Base-by-base conservation (phyloP, 2,888 invertebrate species). In the Pogonocherus hispidulus region DNA sequence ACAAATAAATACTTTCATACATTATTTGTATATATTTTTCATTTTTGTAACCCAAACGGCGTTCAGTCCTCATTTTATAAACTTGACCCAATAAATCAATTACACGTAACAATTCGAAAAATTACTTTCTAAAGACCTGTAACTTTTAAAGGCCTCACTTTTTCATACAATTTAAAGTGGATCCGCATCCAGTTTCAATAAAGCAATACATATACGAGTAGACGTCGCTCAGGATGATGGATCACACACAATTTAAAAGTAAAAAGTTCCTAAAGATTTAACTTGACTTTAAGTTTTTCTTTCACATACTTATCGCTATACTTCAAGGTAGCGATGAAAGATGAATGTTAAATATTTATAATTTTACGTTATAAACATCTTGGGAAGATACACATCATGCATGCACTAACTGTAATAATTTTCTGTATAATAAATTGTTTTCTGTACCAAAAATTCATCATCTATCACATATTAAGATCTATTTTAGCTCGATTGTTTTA, bases 271-370 rank as follows among this genome's bases (percentile, higher is more conserved):
- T 23, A 46, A 44, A 41, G 57, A 57, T 57, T 22, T 14, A 20
- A 8, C 41, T 57, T 44, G 20, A 41, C 22, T 44, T 23, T 57
- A 22, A 57, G 57, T 55, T 55, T 55, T 55, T 55, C 55, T 55
- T 55, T 57, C 44, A 22, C 44, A 41, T 23, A 57, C 46, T 57
- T 57, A 44, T 41, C 57, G 44, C 44, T 16, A 16, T 22, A 44
- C 44, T 41, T 44, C 11, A 23, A 16, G n/a, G 57, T 22, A 3
- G 22, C 23, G 20, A 18, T 23, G 44, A 41, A 44, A 57, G 44
- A 57, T 57, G 57, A 41, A 57, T 44, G 57, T 44, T 44, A 57
- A 57, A 57, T 57, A 57, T 57, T 57, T 57, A 41, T 57, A 44
- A 41, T 4, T 32, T 32, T 11, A 32, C 6, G 11, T 6, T 9